These are phyloP conservation scores for Tipula lateralis DNA, from an alignment of 2,888 invertebrate genomes.

Conservation along the genomic window DNA sequence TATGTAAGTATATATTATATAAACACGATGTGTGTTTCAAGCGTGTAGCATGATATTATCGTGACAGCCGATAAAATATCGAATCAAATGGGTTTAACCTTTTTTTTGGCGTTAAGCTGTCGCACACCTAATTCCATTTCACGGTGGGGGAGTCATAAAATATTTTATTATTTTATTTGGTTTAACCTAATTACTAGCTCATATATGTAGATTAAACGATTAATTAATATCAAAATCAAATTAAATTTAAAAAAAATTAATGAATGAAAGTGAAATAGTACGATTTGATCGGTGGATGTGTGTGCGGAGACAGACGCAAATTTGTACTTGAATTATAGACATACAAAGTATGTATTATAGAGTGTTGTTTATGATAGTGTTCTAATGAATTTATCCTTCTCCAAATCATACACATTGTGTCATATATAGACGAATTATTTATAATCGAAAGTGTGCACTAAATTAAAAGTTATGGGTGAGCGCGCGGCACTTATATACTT, in stretches of 20 bases:
- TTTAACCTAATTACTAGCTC: background rate
- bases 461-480: background rate
- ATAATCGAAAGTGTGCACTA: background rate
- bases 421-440: background rate
- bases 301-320: background rate
- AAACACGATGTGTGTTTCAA: background rate
- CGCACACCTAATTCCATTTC: background rate
- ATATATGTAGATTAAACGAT: background rate
- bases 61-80: background rate
- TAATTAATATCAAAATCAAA: background rate
- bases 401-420: background rate
- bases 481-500: background rate
- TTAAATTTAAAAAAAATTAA: background rate
- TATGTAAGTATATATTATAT: background rate
- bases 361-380: background rate
- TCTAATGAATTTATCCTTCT: background rate
- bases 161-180: slow-evolving; percentile 3
- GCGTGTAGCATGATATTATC: too few relatives aligned
- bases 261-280: background rate
- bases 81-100: background rate
- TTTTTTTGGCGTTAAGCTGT: background rate
- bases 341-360: background rate
- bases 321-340: background rate
- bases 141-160: background rate
- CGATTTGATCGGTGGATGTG: background rate